phyloP scores from a whole-genome alignment of 2,113 vertebrate genomes.

The Psephotus haematonotus region DNA sequence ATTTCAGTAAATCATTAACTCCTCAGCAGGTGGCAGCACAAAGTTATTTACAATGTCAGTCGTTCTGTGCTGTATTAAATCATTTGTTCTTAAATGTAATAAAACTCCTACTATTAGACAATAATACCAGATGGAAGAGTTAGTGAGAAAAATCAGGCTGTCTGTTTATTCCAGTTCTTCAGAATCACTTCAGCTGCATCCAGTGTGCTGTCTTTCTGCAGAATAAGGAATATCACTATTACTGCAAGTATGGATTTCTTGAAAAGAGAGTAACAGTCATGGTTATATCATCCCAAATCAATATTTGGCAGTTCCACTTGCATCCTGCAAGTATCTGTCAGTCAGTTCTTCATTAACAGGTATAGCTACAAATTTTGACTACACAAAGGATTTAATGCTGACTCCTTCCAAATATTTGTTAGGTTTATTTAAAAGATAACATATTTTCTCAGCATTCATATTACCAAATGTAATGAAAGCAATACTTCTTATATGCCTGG shows the following conservation, averaged over 20 bases:
- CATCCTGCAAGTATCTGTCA: neutral
- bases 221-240: constrained; percentile 41
- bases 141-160: neutral
- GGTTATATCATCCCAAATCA: neutral
- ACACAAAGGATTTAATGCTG: neutral
- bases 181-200: constrained; percentile 88
- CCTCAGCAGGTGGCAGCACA: constrained; percentile 55
- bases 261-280: neutral
- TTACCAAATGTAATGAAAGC: neutral
- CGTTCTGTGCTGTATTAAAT: neutral
- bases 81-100: neutral
- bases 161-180: constrained; percentile 83
- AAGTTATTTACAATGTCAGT: neutral
- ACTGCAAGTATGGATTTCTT: neutral
- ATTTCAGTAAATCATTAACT: neutral
- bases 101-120: neutral
- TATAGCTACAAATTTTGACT: neutral
- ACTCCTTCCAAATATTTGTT: neutral
- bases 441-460: neutral
- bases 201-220: constrained; percentile 90
- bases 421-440: neutral
- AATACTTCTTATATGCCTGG: neutral
- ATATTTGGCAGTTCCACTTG: neutral
- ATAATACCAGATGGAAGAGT: neutral
- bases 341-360: neutral